These are phyloP conservation scores for Platyscapa corneri DNA, from an alignment of 1,140 invertebrate species.

Conservation along the genomic window DNA sequence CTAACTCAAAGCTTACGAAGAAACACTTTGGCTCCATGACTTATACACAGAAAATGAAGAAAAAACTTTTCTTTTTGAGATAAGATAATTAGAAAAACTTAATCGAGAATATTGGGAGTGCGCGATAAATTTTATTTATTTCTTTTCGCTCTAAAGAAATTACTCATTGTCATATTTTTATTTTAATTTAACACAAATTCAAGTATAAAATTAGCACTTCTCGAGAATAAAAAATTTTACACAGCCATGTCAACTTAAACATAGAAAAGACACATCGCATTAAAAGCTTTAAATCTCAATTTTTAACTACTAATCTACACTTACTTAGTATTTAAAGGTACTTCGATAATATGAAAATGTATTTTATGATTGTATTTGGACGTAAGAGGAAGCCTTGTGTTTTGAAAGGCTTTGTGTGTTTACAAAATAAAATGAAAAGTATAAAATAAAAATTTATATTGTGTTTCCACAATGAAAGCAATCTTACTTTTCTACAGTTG, in stretches of 20 bases:
- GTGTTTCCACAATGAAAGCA: slow-evolving; percentile 3
- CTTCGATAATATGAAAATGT: slow-evolving; percentile 30
- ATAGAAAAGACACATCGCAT: slow-evolving; percentile 36
- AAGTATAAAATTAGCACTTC: slow-evolving; percentile 42
- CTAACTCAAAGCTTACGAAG: slow-evolving; percentile 42
- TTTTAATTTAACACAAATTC: slow-evolving; percentile 39
- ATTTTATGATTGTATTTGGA: slow-evolving; percentile 25
- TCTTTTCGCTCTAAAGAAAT: slow-evolving; percentile 29
- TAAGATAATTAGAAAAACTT: slow-evolving; percentile 30
- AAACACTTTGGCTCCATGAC: slow-evolving; percentile 45
- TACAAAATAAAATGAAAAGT: background rate
- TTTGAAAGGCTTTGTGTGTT: background rate
- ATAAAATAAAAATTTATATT: background rate
- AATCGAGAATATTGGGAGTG: slow-evolving; percentile 30
- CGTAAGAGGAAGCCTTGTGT: slow-evolving; percentile 2
- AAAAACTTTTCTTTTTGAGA: background rate
- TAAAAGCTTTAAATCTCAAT: slow-evolving; percentile 45
- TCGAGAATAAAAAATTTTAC: slow-evolving; percentile 45
- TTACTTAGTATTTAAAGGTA: slow-evolving; percentile 38
- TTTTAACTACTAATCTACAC: slow-evolving; percentile 15
- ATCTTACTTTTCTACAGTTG: background rate
- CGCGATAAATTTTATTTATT: slow-evolving; percentile 12
- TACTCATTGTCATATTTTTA: slow-evolving; percentile 9
- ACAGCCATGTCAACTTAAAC: slow-evolving; percentile 51
- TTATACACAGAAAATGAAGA: slow-evolving; percentile 1